A percentile compares a stretch with the other conserved stretches of the same genome.
phyloP scores from a whole-genome alignment of 1,140 invertebrate genomes.

The Acromyrmex heyeri region DNA sequence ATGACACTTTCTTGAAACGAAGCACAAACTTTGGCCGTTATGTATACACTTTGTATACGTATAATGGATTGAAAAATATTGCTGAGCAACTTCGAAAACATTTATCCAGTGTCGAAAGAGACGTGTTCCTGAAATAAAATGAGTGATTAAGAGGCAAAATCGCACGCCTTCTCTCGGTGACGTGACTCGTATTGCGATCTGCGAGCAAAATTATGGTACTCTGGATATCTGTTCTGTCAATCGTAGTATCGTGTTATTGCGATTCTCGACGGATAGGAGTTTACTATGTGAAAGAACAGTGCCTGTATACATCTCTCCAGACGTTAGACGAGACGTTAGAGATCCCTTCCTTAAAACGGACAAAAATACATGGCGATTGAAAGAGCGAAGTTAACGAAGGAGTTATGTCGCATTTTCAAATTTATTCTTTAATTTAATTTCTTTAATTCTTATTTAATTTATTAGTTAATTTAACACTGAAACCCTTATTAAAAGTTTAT shows the following conservation, averaged over 20 bases:
- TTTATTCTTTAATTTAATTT: not conserved
- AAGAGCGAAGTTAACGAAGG: not conserved
- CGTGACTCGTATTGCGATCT: conserved; percentile 10
- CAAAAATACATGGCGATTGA: not conserved
- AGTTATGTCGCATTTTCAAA: not conserved
- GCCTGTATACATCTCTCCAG: conserved; percentile 81
- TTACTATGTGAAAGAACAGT: conserved; percentile 84
- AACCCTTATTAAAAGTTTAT: not conserved
- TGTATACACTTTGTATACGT: not conserved
- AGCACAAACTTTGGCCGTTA: conserved; percentile 13
- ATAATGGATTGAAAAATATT: not conserved
- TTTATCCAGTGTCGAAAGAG: not conserved
- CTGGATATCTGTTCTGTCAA: conserved; percentile 37
- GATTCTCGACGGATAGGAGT: not conserved
- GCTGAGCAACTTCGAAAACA: not conserved
- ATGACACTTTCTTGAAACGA: conserved; percentile 2
- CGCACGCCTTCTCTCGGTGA: not conserved
- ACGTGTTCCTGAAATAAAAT: not conserved
- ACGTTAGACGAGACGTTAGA: conserved; percentile 80
- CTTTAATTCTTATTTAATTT: not conserved
- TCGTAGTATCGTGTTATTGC: not conserved
- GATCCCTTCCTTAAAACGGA: conserved; percentile 16
- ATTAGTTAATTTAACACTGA: not conserved
- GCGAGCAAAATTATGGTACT: not conserved
- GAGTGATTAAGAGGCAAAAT: not conserved